Evolutionary conservation across 2,888 invertebrate genomes (phyloP), one percentile per base, ranked within the genome.

Genomic region (Eretmocerus hayati): DNA sequence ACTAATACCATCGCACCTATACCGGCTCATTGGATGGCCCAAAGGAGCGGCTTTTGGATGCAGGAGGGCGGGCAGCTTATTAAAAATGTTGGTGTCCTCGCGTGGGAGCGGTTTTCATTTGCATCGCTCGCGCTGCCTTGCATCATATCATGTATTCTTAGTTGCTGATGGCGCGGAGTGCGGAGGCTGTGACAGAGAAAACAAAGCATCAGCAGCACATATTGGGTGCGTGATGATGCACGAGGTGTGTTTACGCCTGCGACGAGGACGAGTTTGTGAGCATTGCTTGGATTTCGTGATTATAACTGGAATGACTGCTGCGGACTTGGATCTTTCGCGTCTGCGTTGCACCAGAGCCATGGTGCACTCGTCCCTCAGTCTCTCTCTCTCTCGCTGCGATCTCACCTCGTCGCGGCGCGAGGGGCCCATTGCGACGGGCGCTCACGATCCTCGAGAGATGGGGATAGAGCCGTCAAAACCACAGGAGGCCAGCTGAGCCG

Each of bases 401-500:
- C 11, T 2, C 8, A 20, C 37, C 9, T 9, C 13, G 21, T 9
- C n/a, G n/a, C 21, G 21, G 37, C 35, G 13, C 69, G 63, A 69
- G 69, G 63, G 69, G 68, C 71, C 67, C 62, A 64, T 64, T 67
- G 47, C 60, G 59, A 61, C 15, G n/a, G 13, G 33, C 19, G 18
- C 36, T 6, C 18, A 39, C 45, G 39, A 45, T 49, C 56, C 60
- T 62, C 65, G 65, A 66, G 66, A 63, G 61, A 59, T 32, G 48
- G 61, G 65, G 67, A 71, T 71, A 71, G 70, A 71, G 71, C 71
- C 69, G 69, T 71, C 71, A 71, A 66, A 71, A 62, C 71, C 65
- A 56, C 71, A 61, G 71, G 71, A 64, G 71, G 69, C 65, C 58
- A 53, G 13, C 30, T 15, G n/a, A 15, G 15, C 33, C 33, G 62